Evolutionary conservation across 2,888 invertebrate genomes (phyloP).

Genomic region (Megastigmus dorsalis): DNA sequence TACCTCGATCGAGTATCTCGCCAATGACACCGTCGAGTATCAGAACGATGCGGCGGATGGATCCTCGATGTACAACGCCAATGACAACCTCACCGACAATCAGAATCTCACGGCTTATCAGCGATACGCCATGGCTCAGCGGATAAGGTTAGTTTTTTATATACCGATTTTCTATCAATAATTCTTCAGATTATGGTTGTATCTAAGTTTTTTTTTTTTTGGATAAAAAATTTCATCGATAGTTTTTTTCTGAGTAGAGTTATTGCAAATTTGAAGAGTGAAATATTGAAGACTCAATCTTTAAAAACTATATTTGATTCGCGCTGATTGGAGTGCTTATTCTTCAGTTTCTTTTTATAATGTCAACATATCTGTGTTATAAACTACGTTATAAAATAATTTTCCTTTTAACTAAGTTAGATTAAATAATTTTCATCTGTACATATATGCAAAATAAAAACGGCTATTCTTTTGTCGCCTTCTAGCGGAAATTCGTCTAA

Average conservation of each 20-base stretch:
- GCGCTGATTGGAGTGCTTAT: too few species aligned
- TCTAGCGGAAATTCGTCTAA: conserved; percentile 70
- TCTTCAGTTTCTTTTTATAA: too few species aligned
- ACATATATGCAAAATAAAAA: conserved; percentile 4
- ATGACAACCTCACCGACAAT: conserved; percentile 54
- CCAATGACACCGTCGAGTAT: conserved; percentile 59
- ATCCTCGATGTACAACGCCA: conserved; percentile 49
- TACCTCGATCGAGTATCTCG: conserved; percentile 40
- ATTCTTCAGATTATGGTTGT: too few species aligned
- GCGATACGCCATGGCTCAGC: conserved; percentile 64
- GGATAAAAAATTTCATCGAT: background rate
- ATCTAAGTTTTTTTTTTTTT: conserved; percentile 20
- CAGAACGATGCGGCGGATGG: conserved; percentile 56
- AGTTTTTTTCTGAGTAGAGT: too few species aligned
- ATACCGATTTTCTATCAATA: too few species aligned
- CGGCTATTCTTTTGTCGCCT: conserved; percentile 60
- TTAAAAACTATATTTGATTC: too few species aligned
- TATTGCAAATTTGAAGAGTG: too few species aligned
- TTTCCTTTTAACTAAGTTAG: background rate
- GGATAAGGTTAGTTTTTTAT: conserved; percentile 67
- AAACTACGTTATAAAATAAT: background rate
- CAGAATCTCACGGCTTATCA: conserved; percentile 65
- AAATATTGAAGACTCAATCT: too few species aligned
- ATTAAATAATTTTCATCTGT: background rate
- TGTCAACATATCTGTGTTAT: too few species aligned